Conservation (phyloP, 2,113 vertebrate species). For the Variabilichromis moorii region DNA sequence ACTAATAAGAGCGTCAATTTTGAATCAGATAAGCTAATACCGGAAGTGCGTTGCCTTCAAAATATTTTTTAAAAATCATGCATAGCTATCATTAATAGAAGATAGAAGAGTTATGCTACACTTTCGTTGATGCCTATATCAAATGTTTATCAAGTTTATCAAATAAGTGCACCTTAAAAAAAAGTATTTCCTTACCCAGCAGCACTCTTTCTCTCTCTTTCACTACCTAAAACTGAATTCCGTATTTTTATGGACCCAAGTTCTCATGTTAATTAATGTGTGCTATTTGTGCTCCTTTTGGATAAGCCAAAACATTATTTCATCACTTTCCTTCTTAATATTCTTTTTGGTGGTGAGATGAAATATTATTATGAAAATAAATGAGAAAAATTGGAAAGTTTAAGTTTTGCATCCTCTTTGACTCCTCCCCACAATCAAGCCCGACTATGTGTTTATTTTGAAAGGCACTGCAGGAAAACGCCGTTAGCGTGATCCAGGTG, state of each 20-base stretch:
- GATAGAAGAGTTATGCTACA: neutral
- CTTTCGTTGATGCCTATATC: fast-evolving
- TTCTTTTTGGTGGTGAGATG: neutral
- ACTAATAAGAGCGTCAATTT: neutral
- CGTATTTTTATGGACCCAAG: too few species aligned
- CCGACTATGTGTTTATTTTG: slow-evolving; percentile 20
- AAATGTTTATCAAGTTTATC: neutral
- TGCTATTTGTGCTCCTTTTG: neutral
- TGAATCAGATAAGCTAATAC: neutral
- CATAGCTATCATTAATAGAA: neutral
- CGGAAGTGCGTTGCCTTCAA: neutral
- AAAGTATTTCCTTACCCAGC: neutral
- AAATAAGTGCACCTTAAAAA: neutral
- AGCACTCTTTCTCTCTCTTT: neutral
- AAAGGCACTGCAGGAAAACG: neutral
- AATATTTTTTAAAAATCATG: neutral
- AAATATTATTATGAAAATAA: neutral
- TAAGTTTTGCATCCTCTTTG: too few species aligned
- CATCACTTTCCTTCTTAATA: neutral
- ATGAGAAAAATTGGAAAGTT: fast-evolving
- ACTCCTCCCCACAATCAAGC: neutral
- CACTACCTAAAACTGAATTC: neutral
- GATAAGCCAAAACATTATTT: neutral
- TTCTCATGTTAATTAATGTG: neutral
- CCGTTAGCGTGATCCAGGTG: neutral